Percentiles rank a stretch among this genome's conserved stretches.
Conservation (phyloP, 2,888 invertebrate species). For the Gari tellinella region DNA sequence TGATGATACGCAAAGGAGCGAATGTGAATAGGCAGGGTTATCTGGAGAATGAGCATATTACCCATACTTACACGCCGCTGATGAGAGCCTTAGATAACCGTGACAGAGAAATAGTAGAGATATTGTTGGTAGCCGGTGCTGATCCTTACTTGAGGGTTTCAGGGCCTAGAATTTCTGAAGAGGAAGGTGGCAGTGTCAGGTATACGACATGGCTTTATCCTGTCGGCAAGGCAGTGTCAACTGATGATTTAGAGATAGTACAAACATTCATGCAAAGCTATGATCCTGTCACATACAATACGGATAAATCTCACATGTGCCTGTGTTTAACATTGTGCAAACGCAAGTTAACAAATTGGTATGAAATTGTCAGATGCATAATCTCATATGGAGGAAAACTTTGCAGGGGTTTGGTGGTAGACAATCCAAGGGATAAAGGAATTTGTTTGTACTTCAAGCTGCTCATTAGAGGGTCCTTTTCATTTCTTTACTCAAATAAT, state of each 20-base stretch:
- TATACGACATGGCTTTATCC: constrained; percentile 23
- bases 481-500: not conserved
- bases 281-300: constrained; percentile 17
- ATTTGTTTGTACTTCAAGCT: constrained; percentile 13
- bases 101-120: constrained; percentile 11
- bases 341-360: too few relatives aligned
- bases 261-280: constrained; percentile 13
- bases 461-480: constrained; percentile 9
- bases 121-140: constrained; percentile 36
- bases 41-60: constrained; percentile 6
- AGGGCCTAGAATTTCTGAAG: constrained; percentile 31
- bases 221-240: constrained; percentile 10
- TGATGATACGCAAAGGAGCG: constrained; percentile 25
- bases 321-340: constrained; percentile 21
- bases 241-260: constrained; percentile 6
- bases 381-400: too few relatives aligned
- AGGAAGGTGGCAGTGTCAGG: constrained; percentile 36
- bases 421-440: not conserved
- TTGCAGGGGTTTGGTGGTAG: too few relatives aligned
- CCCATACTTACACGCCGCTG: constrained; percentile 22
- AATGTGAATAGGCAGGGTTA: constrained; percentile 33
- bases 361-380: too few relatives aligned
- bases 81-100: constrained; percentile 29
- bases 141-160: constrained; percentile 20
- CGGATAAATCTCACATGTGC: constrained; percentile 23